Evolutionary conservation across 2,888 invertebrate species (phyloP).

Genomic region (Dinocampus coccinellae): DNA sequence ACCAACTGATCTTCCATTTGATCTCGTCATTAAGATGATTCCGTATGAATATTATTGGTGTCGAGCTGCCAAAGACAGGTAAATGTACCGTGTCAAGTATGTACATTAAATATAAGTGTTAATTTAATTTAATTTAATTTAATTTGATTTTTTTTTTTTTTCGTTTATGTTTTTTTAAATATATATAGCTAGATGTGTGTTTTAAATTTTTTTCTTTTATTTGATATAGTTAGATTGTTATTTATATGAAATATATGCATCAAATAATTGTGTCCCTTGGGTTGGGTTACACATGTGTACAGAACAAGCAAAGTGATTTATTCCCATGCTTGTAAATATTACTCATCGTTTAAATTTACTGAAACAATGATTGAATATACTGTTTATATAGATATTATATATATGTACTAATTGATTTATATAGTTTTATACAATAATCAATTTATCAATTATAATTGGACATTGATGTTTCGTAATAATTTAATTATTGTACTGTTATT

Average conservation of each 20-base stretch:
- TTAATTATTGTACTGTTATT: no score
- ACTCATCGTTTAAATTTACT: background rate
- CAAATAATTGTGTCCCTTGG: no score
- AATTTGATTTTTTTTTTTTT: no score
- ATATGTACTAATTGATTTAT: background rate
- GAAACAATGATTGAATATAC: background rate
- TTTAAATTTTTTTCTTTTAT: no score
- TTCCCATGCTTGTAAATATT: background rate
- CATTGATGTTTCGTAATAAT: background rate
- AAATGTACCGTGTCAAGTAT: constrained; percentile 17
- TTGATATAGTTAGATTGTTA: no score
- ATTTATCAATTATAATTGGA: background rate
- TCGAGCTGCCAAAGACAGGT: constrained; percentile 69
- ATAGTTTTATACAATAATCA: constrained; percentile 10
- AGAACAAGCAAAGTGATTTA: no score
- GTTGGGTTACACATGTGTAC: no score
- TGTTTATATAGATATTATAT: background rate
- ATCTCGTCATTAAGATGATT: constrained; percentile 63
- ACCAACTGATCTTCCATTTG: constrained; percentile 74
- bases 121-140: no score
- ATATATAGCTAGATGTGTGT: no score
- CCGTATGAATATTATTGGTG: constrained; percentile 77
- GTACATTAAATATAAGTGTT: background rate
- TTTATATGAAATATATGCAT: no score
- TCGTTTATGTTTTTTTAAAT: no score